Base-by-base conservation (phyloP, 2,888 invertebrate genomes). In the Diaphora mendica region DNA sequence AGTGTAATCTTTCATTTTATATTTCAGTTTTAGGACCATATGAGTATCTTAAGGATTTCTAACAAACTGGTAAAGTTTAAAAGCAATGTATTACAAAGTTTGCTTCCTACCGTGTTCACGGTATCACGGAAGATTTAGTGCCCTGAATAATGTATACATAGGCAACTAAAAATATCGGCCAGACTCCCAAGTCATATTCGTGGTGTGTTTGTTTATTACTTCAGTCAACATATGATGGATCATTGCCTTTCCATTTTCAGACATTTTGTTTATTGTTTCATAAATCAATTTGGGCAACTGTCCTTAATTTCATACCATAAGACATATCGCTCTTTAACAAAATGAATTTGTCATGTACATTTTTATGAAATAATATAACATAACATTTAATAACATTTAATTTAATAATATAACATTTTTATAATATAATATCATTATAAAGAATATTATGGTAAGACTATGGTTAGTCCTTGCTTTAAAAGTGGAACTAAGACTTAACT, bases 191-290 rank as follows among this genome's bases (percentile, higher is more conserved):
- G 70, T 70, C 74, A 82, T 83, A 82, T 76, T 78, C 71, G 71
- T 68, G 77, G 80, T 78, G 72, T 81, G 84, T 86, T 85, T 84
- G 84, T 85, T 85, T 87, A 85, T 85, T 78, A 78, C 76, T 79
- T 51, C 80, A 82, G 85, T 82, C 82, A 73, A 71, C 79, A 75
- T 48, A 76, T 85, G 84, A 88, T 87, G 79, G 83, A 87, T 87
- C 77, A 82, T 79, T 78, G 74, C 78, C 68, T 78, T 74, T 73
- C 73, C 68, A 66, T 68, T 71, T 80, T 80, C 73, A 75, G 81
- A 79, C 77, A 79, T 75, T 75, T 39, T 79, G 80, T 81, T 79
- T 76, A 79, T 69, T 72, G 76, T 84, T 79, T 76, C 73, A 74
- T 76, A 81, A 77, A 82, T 64, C 77, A 55, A 70, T 78, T 79